Percentiles rank a stretch among this genome's conserved stretches.
Evolutionary conservation across 2,797 vertebrate species (phyloP).

Genomic region (Sebastiscus albofasciatus): DNA sequence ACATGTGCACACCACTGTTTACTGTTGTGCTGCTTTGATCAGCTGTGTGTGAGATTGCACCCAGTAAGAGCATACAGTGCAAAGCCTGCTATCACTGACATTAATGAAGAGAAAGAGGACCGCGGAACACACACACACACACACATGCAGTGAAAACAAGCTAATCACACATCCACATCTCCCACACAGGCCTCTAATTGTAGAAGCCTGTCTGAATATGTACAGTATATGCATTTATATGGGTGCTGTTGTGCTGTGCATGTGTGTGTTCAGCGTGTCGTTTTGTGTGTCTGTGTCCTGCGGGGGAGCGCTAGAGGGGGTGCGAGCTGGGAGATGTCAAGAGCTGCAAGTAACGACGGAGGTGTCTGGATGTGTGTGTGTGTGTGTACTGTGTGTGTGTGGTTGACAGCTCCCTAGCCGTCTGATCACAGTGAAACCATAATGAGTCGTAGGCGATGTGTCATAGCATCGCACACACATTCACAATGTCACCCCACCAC

Average conservation of each 20-base stretch:
- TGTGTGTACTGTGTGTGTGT: conserved; percentile 10
- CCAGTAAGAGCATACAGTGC: conserved; percentile 35
- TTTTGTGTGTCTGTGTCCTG: conserved; percentile 58
- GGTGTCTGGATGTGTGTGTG: conserved; percentile 57
- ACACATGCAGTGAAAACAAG: conserved; percentile 28
- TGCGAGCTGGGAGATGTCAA: conserved; percentile 77
- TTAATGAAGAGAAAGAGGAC: conserved; percentile 68
- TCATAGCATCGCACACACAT: conserved; percentile 69
- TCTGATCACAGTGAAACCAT: conserved; percentile 80
- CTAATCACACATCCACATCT: conserved; percentile 45
- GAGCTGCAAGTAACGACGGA: conserved; percentile 71
- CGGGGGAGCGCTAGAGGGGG: conserved; percentile 71
- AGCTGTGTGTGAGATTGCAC: conserved; percentile 43
- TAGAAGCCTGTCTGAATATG: conserved; percentile 47
- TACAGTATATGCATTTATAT: conserved; percentile 4
- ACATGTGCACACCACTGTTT: conserved; percentile 32
- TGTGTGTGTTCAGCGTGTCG: conserved; percentile 22
- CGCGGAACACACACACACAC: conserved; percentile 21
- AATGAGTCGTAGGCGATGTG: conserved; percentile 81
- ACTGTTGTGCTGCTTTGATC: conserved; percentile 61
- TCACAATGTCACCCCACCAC: conserved; percentile 72
- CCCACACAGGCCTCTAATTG: conserved; percentile 56
- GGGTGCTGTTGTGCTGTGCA: conserved; percentile 24
- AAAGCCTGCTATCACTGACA: conserved; percentile 55
- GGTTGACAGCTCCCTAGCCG: conserved; percentile 73